Percentiles rank a stretch among this genome's conserved stretches.
Evolutionary conservation across 1,140 invertebrate genomes (phyloP).

Genomic region (Eriocheir sinensis): DNA sequence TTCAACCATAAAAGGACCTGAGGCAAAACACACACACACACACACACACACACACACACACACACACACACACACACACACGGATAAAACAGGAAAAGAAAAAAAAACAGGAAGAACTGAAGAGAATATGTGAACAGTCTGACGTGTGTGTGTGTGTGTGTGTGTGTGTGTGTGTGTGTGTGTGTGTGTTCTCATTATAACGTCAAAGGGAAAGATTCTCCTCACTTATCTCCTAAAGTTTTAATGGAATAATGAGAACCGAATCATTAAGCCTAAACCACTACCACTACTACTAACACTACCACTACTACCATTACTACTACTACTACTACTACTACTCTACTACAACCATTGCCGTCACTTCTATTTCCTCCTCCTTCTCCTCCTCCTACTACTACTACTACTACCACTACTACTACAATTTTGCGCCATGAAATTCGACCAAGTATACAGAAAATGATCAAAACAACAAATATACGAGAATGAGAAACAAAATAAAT

Average conservation of each 20-base stretch:
- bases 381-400: background rate
- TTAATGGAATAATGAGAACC: too few species aligned
- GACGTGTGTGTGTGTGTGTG: background rate
- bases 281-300: background rate
- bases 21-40: background rate
- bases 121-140: background rate
- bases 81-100: background rate
- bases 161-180: conserved; percentile 22
- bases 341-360: background rate
- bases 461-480: too few species aligned
- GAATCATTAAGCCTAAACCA: background rate
- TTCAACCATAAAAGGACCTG: background rate
- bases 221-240: too few species aligned
- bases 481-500: too few species aligned
- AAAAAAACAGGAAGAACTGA: background rate
- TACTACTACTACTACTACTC: background rate
- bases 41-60: background rate
- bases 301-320: background rate
- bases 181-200: background rate
- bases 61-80: too few species aligned
- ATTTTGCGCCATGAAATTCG: too few species aligned
- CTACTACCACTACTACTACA: background rate
- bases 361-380: too few species aligned
- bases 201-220: background rate
- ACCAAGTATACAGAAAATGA: too few species aligned